Conservation (phyloP, 2,113 vertebrate species). For the Sturnira hondurensis region DNA sequence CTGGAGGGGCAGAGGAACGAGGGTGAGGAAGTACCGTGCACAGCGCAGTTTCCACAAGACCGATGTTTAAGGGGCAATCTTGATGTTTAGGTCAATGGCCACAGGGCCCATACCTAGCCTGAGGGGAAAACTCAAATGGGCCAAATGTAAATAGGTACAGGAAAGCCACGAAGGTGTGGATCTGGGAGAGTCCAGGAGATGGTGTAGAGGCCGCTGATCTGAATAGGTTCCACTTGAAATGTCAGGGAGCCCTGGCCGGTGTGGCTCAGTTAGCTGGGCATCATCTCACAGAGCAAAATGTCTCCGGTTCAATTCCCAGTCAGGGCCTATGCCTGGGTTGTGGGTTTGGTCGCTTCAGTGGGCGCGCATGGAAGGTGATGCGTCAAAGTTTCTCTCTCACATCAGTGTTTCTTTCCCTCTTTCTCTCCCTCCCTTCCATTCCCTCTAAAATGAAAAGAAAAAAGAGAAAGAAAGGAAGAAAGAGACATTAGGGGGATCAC, state of each 20-base stretch:
- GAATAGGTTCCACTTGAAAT: background rate
- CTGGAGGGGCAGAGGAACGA: background rate
- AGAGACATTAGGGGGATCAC: background rate
- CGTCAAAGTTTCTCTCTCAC: no score
- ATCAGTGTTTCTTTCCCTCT: no score
- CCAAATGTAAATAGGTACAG: background rate
- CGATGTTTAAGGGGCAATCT: fast-evolving
- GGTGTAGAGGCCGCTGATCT: fast-evolving
- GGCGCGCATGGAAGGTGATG: no score
- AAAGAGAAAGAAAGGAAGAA: no score
- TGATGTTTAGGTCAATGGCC: background rate
- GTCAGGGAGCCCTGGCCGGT: no score
- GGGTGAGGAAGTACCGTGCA: background rate
- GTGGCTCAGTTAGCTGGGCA: no score
- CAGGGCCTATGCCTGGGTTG: no score
- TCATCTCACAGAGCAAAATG: no score
- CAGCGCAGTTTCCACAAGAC: background rate
- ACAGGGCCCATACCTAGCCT: background rate
- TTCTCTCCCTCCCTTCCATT: no score
- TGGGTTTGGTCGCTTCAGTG: no score
- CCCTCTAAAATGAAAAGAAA: no score
- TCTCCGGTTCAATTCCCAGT: no score
- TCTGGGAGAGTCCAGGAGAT: fast-evolving
- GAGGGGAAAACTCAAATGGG: background rate
- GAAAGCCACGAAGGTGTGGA: fast-evolving